Percentiles rank a stretch among this genome's conserved stretches.
phyloP scores from a whole-genome alignment of 2,888 invertebrate species.

The Chrysolina americana region DNA sequence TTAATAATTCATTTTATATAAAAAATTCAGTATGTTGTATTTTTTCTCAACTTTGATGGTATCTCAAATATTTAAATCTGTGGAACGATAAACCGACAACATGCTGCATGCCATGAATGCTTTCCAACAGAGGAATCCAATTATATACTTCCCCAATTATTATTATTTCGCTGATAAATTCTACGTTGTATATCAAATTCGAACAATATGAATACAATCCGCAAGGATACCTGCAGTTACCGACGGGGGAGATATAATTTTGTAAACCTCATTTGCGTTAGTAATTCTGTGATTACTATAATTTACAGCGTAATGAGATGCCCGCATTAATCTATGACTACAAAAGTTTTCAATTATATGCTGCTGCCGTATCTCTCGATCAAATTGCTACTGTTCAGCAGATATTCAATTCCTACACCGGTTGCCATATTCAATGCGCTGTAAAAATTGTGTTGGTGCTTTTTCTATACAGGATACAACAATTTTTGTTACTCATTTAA shows the following conservation, averaged over 20 bases:
- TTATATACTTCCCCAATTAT: constrained; percentile 23
- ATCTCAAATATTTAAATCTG: too few species aligned
- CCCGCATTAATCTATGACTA: constrained; percentile 17
- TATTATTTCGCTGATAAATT: constrained; percentile 25
- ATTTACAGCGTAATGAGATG: constrained; percentile 12
- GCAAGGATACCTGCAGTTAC: constrained; percentile 28
- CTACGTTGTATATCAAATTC: constrained; percentile 22
- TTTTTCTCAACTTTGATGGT: too few species aligned
- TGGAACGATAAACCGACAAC: too few species aligned
- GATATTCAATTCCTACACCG: constrained; percentile 14
- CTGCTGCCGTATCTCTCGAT: not conserved
- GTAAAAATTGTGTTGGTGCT: not conserved
- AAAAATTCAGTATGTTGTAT: too few species aligned
- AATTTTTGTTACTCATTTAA: not conserved
- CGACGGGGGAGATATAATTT: constrained; percentile 30
- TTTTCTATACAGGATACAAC: too few species aligned
- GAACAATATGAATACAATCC: constrained; percentile 29
- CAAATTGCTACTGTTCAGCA: constrained; percentile 27
- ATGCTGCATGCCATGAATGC: not conserved
- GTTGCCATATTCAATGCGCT: not conserved
- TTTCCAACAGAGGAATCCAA: constrained; percentile 11
- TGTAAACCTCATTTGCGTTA: constrained; percentile 27
- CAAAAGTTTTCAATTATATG: constrained; percentile 26
- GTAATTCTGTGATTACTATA: constrained; percentile 29
- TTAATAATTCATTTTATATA: too few species aligned